phyloP scores from a whole-genome alignment of 2,797 vertebrate species.

The Zenarchopterus dispar region DNA sequence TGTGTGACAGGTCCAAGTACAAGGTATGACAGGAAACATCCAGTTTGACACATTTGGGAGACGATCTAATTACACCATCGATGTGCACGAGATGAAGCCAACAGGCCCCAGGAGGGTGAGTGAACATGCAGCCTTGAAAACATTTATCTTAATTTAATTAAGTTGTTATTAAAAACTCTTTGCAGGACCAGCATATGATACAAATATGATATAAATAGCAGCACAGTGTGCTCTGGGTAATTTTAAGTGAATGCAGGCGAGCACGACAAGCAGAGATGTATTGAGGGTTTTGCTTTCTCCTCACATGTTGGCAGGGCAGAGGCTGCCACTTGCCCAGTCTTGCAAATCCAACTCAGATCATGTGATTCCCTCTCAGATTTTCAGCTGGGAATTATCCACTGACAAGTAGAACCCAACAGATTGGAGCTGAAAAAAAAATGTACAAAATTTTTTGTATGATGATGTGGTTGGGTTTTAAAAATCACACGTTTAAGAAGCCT shows the following conservation, averaged over 20 bases:
- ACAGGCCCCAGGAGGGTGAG: slow-evolving; percentile 91
- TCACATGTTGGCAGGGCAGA: slow-evolving; percentile 26
- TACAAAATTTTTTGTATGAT: slow-evolving; percentile 9
- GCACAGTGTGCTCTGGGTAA: neutral
- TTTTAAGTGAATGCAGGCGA: slow-evolving; percentile 7
- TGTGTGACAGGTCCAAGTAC: slow-evolving; percentile 90
- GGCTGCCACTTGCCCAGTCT: slow-evolving; percentile 24
- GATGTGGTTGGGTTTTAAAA: too few relatives aligned
- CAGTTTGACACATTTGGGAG: slow-evolving; percentile 97
- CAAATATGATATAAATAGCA: slow-evolving; percentile 7
- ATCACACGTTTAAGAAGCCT: too few relatives aligned
- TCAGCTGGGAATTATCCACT: slow-evolving; percentile 31
- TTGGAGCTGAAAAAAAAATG: slow-evolving; percentile 8
- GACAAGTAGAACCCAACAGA: slow-evolving; percentile 33
- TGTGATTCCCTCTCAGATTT: slow-evolving; percentile 31
- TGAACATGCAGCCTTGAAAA: slow-evolving; percentile 23
- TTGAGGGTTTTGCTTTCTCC: slow-evolving; percentile 13
- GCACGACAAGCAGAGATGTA: slow-evolving; percentile 7
- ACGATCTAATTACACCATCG: slow-evolving; percentile 96
- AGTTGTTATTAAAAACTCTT: neutral
- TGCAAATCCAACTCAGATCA: slow-evolving; percentile 38
- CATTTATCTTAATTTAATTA: slow-evolving; percentile 20
- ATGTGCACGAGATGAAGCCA: slow-evolving; percentile 95
- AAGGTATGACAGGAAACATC: slow-evolving; percentile 98
- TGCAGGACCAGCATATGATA: slow-evolving; percentile 12